These are phyloP conservation scores for Micrasema longulum DNA, from an alignment of 1,140 invertebrate species.

Conservation along the genomic window DNA sequence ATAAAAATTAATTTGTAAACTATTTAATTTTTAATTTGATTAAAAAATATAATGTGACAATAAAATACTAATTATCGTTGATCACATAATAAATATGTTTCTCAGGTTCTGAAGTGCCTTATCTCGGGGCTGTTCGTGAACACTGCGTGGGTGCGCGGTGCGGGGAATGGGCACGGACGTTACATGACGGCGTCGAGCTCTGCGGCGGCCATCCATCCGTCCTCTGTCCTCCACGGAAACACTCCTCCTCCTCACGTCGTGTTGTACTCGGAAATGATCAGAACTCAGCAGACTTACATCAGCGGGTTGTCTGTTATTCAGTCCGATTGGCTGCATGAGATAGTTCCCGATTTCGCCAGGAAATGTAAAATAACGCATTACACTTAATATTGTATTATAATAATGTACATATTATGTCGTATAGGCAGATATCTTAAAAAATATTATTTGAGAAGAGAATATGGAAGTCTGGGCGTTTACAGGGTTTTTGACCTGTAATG, in stretches of 20 bases:
- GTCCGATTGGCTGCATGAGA: slow-evolving; percentile 78
- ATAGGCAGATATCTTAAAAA: no score
- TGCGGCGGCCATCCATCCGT: slow-evolving; percentile 81
- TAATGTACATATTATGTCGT: no score
- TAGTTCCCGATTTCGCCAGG: slow-evolving; percentile 65
- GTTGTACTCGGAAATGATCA: slow-evolving; percentile 91
- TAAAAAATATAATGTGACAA: no score
- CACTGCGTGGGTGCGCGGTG: slow-evolving; percentile 78
- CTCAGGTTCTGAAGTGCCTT: slow-evolving; percentile 82
- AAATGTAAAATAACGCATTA: slow-evolving; percentile 51
- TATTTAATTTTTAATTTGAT: no score
- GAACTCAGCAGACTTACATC: slow-evolving; percentile 87
- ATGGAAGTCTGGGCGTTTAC: no score
- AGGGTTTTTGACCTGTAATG: no score
- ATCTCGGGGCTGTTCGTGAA: slow-evolving; percentile 89
- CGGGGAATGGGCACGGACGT: slow-evolving; percentile 52
- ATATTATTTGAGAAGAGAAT: no score
- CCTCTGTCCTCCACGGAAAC: slow-evolving; percentile 76
- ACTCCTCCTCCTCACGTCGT: slow-evolving; percentile 80
- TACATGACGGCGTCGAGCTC: slow-evolving; percentile 60
- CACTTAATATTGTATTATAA: no score
- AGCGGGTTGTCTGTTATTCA: slow-evolving; percentile 79
- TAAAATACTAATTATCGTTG: no score
- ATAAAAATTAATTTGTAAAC: no score
- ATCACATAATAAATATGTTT: no score